Evolutionary conservation across 1,140 invertebrate species (phyloP), one percentile per base, ranked within the genome.

Genomic region (Popillia japonica): DNA sequence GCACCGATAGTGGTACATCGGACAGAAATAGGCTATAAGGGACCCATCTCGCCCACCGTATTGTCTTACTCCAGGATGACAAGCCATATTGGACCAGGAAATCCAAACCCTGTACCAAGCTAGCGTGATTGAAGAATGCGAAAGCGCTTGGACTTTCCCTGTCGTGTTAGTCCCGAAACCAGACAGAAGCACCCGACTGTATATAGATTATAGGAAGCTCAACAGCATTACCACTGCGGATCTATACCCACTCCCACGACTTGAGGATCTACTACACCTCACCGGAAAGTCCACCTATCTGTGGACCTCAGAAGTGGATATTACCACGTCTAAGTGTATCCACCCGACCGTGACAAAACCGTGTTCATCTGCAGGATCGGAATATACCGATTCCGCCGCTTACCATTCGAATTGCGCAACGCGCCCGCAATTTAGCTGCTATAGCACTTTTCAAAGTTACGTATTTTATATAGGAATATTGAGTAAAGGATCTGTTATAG

Each of bases 211-310:
- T 72, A 48, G 87, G 7, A 34, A 75, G 14, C 44, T 86, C 0
- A 87, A 86, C 76, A 76, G 82, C 2, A 78, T 83, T 0, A 86
- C 85, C 2, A 79, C 79, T 2, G 78, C 78, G n/a, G 84, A 86
- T 41, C 68, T 22, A 8, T 90, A 87, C 81, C 89, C 89, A 0
- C 78, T 91, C 4, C 90, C 89, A 3, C 80, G 83, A 6, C 88
- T 90, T 4, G 86, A 88, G 40, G 86, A 89, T 6, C 81, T 85
- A 0, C 76, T 91, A n/a, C 81, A 87, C 68, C 41, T 72, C 6
- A 78, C 90, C 11, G 83, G 82, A 8, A 83, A 82, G 44, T 90
- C 7, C 88, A 90, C 82, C 75, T 89, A 9, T 79, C 85, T 0
- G 41, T 90, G 8, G 89, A 90, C 82, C 75, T 89, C 6, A 79